Evolutionary conservation across 2,113 vertebrate genomes (phyloP), one percentile per base, ranked within the genome.

Genomic region (Axis porcinus): DNA sequence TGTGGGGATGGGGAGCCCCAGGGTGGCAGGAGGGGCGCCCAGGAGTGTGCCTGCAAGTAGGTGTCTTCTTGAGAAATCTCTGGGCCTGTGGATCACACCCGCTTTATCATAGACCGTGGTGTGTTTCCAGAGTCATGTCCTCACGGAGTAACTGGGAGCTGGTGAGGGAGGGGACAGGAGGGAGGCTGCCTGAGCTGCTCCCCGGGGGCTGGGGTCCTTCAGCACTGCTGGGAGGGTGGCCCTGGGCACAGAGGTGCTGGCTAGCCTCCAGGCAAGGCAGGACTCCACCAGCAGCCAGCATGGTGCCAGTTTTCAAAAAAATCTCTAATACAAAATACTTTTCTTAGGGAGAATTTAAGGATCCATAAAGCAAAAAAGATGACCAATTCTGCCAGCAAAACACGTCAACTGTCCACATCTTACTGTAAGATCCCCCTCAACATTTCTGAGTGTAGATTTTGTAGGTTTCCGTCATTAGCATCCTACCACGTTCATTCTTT

Each of bases 321-420:
- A 15, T n/a, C 27, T 52, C 21, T 76, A 43, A 40, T 36, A 70
- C 10, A 14, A 70, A 50, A 33, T 52, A 16, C 19, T 47, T 81
- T 47, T 23, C 12, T n/a, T 15, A 55, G 52, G 67, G 79, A 74
- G 43, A 33, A 81, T 15, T 10, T 33, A 58, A n/a, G 43, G 4
- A 3, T 74, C 4, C 2, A 4, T 25, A 54, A 52, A 17, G 58
- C 4, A 28, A 33, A 45, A 27, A 54, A 33, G 28, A 7, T 15
- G n/a, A 45, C 43, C 16, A n/a, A 3, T 54, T 36, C n/a, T 62
- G 8, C 17, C 10, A 0, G 45, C 13, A 10, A 81, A 7, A 45
- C 2, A 5, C 3, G 0, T 27, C 8, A 27, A 4, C 58, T 25
- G 47, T 21, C 45, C 2, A 2, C 1, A 1, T 54, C 16, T 12